Conservation (phyloP, 2,113 vertebrate species). For the Ahaetulla prasina region DNA sequence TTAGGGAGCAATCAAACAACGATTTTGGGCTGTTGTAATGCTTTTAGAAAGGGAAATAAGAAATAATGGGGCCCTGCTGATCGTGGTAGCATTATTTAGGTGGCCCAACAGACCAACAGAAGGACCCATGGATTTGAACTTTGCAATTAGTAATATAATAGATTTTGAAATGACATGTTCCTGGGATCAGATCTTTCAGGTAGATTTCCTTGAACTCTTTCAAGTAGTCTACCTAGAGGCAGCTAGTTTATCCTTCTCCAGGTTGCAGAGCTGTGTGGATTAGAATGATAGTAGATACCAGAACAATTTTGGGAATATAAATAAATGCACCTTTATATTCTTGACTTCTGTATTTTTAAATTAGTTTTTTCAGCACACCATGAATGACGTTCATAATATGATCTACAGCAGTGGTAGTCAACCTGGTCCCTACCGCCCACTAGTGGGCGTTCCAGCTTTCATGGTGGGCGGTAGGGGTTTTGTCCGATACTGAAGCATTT, state of each 20-base stretch:
- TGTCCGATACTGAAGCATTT: too few relatives aligned
- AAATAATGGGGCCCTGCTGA: neutral
- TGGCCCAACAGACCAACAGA: neutral
- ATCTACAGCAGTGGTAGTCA: neutral
- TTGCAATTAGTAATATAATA: neutral
- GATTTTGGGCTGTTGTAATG: neutral
- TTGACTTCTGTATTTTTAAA: neutral
- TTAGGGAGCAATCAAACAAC: neutral
- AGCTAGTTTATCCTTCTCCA: neutral
- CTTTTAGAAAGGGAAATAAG: neutral
- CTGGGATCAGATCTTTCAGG: neutral
- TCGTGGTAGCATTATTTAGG: neutral
- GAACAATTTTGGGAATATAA: neutral
- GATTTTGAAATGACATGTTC: neutral
- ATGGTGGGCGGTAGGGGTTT: too few relatives aligned
- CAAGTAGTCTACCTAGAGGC: neutral
- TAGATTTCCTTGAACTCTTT: neutral
- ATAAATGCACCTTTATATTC: neutral
- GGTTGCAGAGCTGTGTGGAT: neutral
- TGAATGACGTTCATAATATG: neutral
- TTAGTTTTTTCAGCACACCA: neutral
- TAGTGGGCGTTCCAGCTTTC: too few relatives aligned
- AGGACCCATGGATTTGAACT: neutral
- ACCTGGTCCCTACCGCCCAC: too few relatives aligned
- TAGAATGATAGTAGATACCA: neutral